These are phyloP conservation scores for Smithornis capensis DNA, from an alignment of 2,113 vertebrate species.

Conservation along the genomic window DNA sequence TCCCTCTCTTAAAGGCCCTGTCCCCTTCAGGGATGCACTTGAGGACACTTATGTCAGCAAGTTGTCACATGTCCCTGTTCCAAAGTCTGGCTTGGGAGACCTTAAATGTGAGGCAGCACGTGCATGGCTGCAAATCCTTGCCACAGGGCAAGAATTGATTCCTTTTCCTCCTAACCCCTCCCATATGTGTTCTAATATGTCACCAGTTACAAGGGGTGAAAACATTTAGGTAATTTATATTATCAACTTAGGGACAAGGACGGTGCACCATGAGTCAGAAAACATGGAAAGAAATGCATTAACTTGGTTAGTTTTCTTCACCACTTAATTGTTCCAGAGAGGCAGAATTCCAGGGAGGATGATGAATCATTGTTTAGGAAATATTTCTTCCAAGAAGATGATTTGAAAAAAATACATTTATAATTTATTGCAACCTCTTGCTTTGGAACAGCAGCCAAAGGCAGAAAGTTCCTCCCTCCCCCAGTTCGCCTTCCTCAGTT, in stretches of 20 bases:
- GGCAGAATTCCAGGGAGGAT: slow-evolving; percentile 16
- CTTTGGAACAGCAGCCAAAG: slow-evolving; percentile 16
- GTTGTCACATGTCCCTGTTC: background rate
- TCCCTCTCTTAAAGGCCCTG: background rate
- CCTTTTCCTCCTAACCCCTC: background rate
- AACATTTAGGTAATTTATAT: background rate
- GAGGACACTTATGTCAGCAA: accelerated
- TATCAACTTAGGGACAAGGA: background rate
- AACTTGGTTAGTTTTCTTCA: slow-evolving; percentile 3
- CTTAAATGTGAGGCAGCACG: accelerated
- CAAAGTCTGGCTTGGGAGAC: background rate
- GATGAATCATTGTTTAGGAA: slow-evolving; percentile 59
- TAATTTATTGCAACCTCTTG: slow-evolving; percentile 46
- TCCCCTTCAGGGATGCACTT: background rate
- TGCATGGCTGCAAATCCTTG: background rate
- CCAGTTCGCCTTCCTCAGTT: slow-evolving; percentile 17
- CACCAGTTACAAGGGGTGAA: background rate
- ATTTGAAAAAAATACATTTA: slow-evolving; percentile 44
- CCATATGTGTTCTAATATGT: background rate
- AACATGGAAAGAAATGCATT: background rate
- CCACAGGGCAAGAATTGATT: background rate
- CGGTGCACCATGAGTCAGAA: background rate
- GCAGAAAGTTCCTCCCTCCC: slow-evolving; percentile 46
- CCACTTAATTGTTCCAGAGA: slow-evolving; percentile 45
- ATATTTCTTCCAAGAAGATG: slow-evolving; percentile 50